Conservation (phyloP, 35 echinoderm and acorn worm genomes). For the Stichopus chloronotus region DNA sequence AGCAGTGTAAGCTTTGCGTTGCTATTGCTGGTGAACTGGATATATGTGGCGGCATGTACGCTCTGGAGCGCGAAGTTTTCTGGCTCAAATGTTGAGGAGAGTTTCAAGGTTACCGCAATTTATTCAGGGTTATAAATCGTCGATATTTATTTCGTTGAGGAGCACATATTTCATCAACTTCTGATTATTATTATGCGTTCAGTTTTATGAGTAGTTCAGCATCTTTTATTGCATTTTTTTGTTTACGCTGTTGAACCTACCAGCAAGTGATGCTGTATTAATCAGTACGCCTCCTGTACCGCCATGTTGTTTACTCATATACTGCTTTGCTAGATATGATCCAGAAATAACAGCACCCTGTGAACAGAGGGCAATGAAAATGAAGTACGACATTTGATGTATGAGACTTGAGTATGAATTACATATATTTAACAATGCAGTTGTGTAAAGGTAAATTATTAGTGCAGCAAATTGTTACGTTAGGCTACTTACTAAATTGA, state of each 20-base stretch:
- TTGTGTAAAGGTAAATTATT: not conserved
- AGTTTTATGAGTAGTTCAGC: not conserved
- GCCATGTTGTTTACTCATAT: not conserved
- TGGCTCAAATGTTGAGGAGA: not conserved
- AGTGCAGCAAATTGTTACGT: not conserved
- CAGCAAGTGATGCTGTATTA: not conserved
- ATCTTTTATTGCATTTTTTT: not conserved
- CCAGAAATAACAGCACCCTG: slow-evolving; percentile 17
- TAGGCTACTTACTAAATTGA: slow-evolving; percentile 7
- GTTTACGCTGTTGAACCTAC: not conserved
- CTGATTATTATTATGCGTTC: not conserved
- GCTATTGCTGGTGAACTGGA: too few species aligned
- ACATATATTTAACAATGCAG: not conserved
- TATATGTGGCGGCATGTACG: too few species aligned
- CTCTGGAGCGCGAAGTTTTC: too few species aligned
- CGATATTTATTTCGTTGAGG: not conserved
- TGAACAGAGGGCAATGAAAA: not conserved
- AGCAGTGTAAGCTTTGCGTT: too few species aligned
- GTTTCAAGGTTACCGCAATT: not conserved
- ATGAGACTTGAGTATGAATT: not conserved
- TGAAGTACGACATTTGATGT: not conserved
- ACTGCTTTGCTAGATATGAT: not conserved
- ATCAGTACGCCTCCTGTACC: slow-evolving; percentile 13
- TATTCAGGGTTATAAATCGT: not conserved
- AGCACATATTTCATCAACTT: not conserved